Evolutionary conservation across 2,113 vertebrate genomes (phyloP).

Genomic region (Axis porcinus): DNA sequence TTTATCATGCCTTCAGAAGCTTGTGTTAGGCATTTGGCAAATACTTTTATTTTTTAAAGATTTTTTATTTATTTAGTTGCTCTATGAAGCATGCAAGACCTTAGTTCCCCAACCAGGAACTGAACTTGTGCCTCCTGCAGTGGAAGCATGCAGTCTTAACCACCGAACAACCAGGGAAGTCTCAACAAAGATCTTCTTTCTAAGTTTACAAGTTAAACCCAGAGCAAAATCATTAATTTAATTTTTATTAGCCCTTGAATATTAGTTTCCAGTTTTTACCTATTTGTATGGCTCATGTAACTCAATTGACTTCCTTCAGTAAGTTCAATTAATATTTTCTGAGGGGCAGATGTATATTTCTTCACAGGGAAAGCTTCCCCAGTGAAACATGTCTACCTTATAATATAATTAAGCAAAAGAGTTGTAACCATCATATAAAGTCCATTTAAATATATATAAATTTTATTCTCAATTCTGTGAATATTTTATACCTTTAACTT

Average conservation of each 20-base stretch:
- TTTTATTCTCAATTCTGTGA: background rate
- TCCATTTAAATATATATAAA: background rate
- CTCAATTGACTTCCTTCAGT: background rate
- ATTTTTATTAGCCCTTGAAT: background rate
- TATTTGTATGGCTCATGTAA: background rate
- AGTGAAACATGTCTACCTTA: background rate
- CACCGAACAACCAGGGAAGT: background rate
- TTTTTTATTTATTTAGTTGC: background rate
- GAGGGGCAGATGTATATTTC: background rate
- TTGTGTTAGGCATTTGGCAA: background rate
- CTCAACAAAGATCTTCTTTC: background rate
- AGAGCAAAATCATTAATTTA: background rate
- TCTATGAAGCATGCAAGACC: background rate
- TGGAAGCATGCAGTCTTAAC: background rate
- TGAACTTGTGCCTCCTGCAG: background rate
- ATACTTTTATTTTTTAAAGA: background rate
- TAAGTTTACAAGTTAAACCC: background rate
- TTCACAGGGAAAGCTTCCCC: background rate
- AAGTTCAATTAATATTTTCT: background rate
- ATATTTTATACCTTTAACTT: background rate
- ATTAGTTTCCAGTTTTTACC: background rate
- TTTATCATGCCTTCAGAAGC: background rate
- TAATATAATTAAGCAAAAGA: background rate
- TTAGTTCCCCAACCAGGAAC: background rate
- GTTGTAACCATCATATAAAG: background rate